Percentiles rank a stretch among this genome's conserved stretches.
Conservation (phyloP, 2,113 vertebrate genomes). For the Anthoscopus minutus region DNA sequence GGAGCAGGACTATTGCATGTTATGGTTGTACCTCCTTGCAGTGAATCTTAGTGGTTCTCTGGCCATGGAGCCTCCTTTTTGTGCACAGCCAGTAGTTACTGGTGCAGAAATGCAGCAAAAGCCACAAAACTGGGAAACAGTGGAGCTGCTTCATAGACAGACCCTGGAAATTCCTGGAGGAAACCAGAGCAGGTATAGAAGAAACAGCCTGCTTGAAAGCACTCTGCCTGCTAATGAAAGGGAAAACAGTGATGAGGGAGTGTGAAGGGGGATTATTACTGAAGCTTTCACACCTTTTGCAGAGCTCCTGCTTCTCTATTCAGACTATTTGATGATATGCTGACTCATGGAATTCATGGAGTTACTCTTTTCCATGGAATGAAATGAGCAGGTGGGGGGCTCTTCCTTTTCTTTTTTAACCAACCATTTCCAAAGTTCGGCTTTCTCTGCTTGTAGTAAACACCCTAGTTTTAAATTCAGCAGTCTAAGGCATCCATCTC, state of each 20-base stretch:
- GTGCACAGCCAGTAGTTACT: not conserved
- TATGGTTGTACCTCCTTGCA: not conserved
- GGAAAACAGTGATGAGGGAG: not conserved
- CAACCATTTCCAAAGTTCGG: not conserved
- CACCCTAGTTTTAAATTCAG: not conserved
- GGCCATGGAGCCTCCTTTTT: not conserved
- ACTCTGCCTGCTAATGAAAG: not conserved
- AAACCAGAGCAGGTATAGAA: not conserved
- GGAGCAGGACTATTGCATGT: not conserved
- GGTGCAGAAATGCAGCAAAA: not conserved
- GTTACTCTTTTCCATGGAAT: not conserved
- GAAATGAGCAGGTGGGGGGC: not conserved
- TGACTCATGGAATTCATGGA: conserved; percentile 19
- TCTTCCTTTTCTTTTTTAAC: not conserved
- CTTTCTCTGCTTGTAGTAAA: not conserved
- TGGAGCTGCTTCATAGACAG: not conserved
- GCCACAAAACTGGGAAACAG: not conserved
- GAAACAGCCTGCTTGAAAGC: not conserved
- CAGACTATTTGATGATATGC: not conserved
- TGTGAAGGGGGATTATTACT: not conserved
- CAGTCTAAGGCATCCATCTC: not conserved
- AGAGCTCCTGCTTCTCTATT: not conserved
- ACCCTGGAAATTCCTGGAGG: not conserved
- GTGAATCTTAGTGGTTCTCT: not conserved
- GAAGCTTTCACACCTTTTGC: not conserved